Evolutionary conservation across 2,888 invertebrate genomes (phyloP).

Genomic region (Drosophila anomalata): DNA sequence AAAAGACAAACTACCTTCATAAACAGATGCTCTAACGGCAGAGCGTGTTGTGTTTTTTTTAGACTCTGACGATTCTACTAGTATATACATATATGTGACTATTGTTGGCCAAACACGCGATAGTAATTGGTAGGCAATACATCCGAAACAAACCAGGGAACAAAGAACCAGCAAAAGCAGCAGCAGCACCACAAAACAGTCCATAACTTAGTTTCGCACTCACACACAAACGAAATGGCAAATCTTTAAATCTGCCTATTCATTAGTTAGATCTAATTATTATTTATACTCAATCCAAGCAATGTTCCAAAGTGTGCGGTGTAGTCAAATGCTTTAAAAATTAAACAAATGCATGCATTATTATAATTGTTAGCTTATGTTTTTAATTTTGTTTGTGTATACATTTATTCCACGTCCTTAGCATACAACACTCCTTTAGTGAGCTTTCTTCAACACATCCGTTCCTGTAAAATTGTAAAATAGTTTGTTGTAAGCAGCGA

Average conservation of each 20-base stretch:
- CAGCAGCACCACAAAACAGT: constrained; percentile 45
- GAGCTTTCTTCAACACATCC: constrained; percentile 32
- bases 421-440: constrained; percentile 51
- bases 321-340: constrained; percentile 46
- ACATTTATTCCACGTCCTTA: constrained; percentile 62
- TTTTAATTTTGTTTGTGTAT: constrained; percentile 47
- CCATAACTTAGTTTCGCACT: constrained; percentile 45
- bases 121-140: constrained; percentile 41
- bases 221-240: constrained; percentile 45
- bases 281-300: constrained; percentile 52
- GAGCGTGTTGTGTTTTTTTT: constrained; percentile 37
- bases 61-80: constrained; percentile 72
- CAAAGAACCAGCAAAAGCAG: constrained; percentile 48
- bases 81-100: constrained; percentile 36
- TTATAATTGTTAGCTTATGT: constrained; percentile 44
- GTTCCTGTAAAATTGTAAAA: constrained; percentile 76
- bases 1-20: constrained; percentile 71
- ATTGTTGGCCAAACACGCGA: constrained; percentile 50
- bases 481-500: constrained; percentile 79
- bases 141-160: constrained; percentile 61
- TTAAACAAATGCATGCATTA: constrained; percentile 34
- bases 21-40: constrained; percentile 37
- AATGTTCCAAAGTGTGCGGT: constrained; percentile 53
- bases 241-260: constrained; percentile 61
- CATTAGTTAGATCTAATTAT: constrained; percentile 66